Evolutionary conservation across 2,888 invertebrate genomes (phyloP), one percentile per base, ranked within the genome.

Genomic region (Girardia tigrina): DNA sequence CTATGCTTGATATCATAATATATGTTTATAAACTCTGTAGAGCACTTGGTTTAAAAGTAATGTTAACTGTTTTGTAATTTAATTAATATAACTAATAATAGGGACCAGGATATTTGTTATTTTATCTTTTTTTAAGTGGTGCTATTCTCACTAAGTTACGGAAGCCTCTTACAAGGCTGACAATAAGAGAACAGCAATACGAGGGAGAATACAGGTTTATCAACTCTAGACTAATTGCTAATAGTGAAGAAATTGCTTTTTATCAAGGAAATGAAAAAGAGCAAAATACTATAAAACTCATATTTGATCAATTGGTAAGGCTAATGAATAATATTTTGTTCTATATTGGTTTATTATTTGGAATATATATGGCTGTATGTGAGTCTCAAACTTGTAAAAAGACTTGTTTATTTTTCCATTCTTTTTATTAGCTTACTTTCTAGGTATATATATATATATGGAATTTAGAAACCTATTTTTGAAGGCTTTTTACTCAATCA

Each of bases 121-220:
- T 88, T 0, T 97, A 98, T 84, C 85, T 98, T 77, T 84, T 93
- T 0, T 83, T 92, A 26, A 92, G 94, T 73, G 97, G 97, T 75
- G 85, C 90, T 1, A 85, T 93, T 78, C 85, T 97, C 75, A 94
- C 95, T 0, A 89, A 83, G 81, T 85, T 94, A 75, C 88, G 95
- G 78, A 88, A 89, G 80, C 95, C 95, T 0, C 90, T 92, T 78
- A 92, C 91, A 0, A 87, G 88, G 72, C 87, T 97, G 86, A 97
- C 97, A 0, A 91, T 94, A 0, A 89, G 89, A 78, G 97, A 98
- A 84, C 97, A 97, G 84, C 91, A 91, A 83, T 86, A 95, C n/a
- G 98, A 98, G 86, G 98, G 97, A 75, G 95, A 98, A 87, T 95
- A 92, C 85, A 88, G 97, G 82, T 95, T 92, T 82, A 93, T 95